These are phyloP conservation scores for Callyntrura sp. DNA, from an alignment of 2,888 invertebrate genomes.

Conservation along the genomic window DNA sequence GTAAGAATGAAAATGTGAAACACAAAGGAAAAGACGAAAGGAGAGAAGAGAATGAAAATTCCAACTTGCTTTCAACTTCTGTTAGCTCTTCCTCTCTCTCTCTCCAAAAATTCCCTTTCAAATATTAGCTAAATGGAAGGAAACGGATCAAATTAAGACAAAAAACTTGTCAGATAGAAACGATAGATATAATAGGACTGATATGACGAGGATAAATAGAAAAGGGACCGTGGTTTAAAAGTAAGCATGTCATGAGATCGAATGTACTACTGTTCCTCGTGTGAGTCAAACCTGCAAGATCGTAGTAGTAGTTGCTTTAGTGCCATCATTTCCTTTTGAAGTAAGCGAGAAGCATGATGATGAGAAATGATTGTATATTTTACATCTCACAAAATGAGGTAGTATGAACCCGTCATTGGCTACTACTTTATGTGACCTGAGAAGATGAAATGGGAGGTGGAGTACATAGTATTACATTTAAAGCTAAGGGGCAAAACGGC, in stretches of 20 bases:
- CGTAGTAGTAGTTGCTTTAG: neutral
- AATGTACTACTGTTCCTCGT: neutral
- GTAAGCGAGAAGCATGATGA: neutral
- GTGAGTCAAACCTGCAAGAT: neutral
- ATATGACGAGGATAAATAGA: neutral
- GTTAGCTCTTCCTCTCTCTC: neutral
- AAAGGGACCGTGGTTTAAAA: neutral
- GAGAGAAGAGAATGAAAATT: conserved; percentile 12
- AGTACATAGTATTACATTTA: no score
- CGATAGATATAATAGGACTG: neutral
- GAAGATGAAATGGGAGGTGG: neutral
- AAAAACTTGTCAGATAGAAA: conserved; percentile 32
- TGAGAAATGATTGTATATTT: neutral
- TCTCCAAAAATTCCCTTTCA: neutral
- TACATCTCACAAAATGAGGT: neutral
- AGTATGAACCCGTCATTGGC: neutral
- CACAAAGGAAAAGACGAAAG: conserved; percentile 38
- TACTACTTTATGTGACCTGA: conserved; percentile 23
- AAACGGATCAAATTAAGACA: conserved; percentile 38
- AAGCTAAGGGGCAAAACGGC: neutral
- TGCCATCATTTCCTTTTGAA: neutral
- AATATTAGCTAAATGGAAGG: conserved; percentile 1
- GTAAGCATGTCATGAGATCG: neutral
- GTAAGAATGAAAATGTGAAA: conserved; percentile 27
- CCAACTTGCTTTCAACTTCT: conserved; percentile 3